Base-by-base conservation (phyloP, 2,113 vertebrate genomes). In the Hippocampus comes region DNA sequence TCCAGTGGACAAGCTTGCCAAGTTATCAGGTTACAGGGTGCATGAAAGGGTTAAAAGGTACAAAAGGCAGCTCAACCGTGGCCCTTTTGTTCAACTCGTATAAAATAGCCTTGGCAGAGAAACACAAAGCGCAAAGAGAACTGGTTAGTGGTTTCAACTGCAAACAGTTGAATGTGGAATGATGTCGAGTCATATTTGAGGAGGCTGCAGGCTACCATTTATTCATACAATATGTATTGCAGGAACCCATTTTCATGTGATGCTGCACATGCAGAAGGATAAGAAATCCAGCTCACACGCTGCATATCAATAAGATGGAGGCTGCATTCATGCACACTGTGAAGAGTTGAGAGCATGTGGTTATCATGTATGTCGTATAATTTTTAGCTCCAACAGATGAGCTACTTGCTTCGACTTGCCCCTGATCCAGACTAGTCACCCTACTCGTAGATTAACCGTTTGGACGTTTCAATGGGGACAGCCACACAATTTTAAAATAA, bases 101-200 rank as follows among this genome's bases (percentile, higher is more conserved):
- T 57, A 81, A 85, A 82, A 59, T 74, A 38, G 5, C 80, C 76
- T 63, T 77, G 74, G 73, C 70, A 66, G 63, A 64, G 60, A 66
- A 64, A 73, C 68, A 57, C 25, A 61, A 18, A n/a, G 38, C 15
- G 34, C 53, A 18, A 41, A 72, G 69, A 77, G 68, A 64, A 77
- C 49, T 72, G 68, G 67, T 75, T 63, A 12, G 23, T 63, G 60
- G 43, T 77, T 84, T 56, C 77, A 72, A 78, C 73, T 74, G 71
- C 79, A 87, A 74, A 82, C 75, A 67, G 60, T 79, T 78, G 83
- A 79, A 82, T 71, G 74, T 76, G 73, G 85, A 87, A 87, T 67
- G 49, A 34, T 27, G 69, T 65, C 73, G 69, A 79, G 81, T 76
- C 57, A 48, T 41, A 78, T 67, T 70, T 48, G 71, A 72, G 53